Evolutionary conservation across 1,140 invertebrate species (phyloP), one percentile per base, ranked within the genome.

Genomic region (Metopolophium dirhodum): DNA sequence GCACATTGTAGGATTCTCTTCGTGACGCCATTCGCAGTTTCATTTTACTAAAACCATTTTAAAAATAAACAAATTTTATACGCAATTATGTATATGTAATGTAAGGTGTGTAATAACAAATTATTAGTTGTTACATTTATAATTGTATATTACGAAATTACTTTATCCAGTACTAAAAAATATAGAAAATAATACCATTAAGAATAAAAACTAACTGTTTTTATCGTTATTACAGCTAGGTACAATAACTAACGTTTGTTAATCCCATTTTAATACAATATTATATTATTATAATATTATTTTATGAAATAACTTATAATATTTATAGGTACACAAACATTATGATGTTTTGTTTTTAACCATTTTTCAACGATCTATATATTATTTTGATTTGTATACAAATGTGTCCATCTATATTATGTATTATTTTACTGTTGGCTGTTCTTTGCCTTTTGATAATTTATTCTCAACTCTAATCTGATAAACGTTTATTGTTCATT

Each of bases 401-500:
- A 35, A n/a, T n/a, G 61, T 77, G n/a, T 18, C 61, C 30, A 77
- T 77, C n/a, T 77, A n/a, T 61, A 30, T 8, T 57, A 35, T 85
- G 20, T 54, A 54, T 54, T 54, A 30, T 83, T 83, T 37, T 23
- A 37, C 20, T 83, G 22, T 26, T 47, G 14, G 45, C 37, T 86
- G 9, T 86, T 86, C 85, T 86, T 86, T 47, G 23, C 22, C 11
- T 86, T 86, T 22, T 87, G 18, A 1, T 90, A 37, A 41, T 90
- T 61, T 61, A 61, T 61, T 61, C 37, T 90, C 20, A 61, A 61
- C 35, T 90, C 57, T 90, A n/a, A 90, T 90, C 89, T 41, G 89
- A 90, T 90, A 37, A 90, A 90, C 4, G 57, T 61, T 90, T 57
- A 51, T 90, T 22, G 14, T 77, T 11, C 1, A 77, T 77, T 30